A percentile compares a stretch with the other conserved stretches of the same genome.
These are phyloP conservation scores for Clusia tigrina DNA, from an alignment of 2,888 invertebrate genomes.

Conservation along the genomic window DNA sequence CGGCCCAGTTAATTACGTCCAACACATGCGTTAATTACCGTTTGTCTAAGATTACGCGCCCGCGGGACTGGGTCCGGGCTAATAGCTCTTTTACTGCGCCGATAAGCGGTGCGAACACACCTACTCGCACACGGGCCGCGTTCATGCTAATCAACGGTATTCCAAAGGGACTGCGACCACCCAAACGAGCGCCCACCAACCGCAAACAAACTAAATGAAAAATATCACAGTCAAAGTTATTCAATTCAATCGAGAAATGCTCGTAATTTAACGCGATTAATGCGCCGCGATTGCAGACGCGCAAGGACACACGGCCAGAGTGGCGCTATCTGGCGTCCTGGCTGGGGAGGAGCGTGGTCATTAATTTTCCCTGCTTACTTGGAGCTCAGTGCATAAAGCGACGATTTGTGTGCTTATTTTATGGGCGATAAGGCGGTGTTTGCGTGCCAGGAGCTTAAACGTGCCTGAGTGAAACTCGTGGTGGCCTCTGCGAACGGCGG, in stretches of 20 bases:
- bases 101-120: conserved; percentile 3
- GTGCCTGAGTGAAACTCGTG: not conserved
- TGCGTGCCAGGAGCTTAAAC: not conserved
- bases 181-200: not conserved
- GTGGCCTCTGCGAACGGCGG: not conserved
- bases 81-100: conserved; percentile 2
- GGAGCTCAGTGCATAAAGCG: too few relatives aligned
- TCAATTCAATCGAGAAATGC: conserved; percentile 21
- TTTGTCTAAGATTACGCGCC: not conserved
- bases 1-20: not conserved
- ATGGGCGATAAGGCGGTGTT: not conserved
- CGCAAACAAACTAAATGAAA: not conserved
- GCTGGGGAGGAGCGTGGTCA: too few relatives aligned
- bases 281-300: conserved; percentile 3
- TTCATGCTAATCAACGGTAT: not conserved
- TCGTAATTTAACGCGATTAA: conserved; percentile 28
- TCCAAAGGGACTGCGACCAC: not conserved
- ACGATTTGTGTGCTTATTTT: too few relatives aligned
- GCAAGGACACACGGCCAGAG: not conserved
- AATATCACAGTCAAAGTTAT: not conserved
- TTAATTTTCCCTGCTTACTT: too few relatives aligned
- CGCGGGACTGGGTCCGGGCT: not conserved
- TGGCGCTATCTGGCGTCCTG: not conserved
- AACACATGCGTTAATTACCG: not conserved
- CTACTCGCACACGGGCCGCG: not conserved